Evolutionary conservation across 2,888 invertebrate species (phyloP).

Genomic region (Thalpophila matura): DNA sequence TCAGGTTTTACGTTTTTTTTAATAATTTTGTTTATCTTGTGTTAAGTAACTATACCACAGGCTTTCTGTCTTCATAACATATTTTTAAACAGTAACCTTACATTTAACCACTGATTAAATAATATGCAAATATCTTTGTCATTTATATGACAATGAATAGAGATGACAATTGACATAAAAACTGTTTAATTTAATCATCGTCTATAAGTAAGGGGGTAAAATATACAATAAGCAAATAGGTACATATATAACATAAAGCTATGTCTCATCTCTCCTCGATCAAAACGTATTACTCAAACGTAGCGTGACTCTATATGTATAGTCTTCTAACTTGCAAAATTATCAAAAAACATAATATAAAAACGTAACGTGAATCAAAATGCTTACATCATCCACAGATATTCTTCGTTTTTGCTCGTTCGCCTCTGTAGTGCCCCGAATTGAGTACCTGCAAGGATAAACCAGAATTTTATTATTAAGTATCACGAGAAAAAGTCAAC

Average conservation of each 20-base stretch:
- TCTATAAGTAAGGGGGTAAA: too few species aligned
- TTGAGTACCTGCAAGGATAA: slow-evolving; percentile 75
- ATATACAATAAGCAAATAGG: too few species aligned
- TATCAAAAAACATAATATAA: background rate
- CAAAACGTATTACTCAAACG: background rate
- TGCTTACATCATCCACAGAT: slow-evolving; percentile 88
- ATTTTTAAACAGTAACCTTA: slow-evolving; percentile 12
- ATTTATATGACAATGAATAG: too few species aligned
- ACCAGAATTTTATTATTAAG: slow-evolving; percentile 8
- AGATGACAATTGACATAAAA: too few species aligned
- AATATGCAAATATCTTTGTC: too few species aligned
- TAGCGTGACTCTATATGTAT: background rate
- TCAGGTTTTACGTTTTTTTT: too few species aligned
- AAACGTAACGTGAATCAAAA: background rate
- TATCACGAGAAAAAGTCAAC: slow-evolving; percentile 14
- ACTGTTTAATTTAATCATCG: too few species aligned
- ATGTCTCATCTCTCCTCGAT: background rate
- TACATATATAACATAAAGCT: too few species aligned
- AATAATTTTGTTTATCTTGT: too few species aligned
- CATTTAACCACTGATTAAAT: too few species aligned
- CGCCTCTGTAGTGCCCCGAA: slow-evolving; percentile 75
- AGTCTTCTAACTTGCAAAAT: background rate
- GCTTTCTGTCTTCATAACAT: background rate
- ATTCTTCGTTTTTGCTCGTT: slow-evolving; percentile 84
- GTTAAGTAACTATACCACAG: background rate